Conservation (phyloP, 2,113 vertebrate species). For the Burhinus oedicnemus region DNA sequence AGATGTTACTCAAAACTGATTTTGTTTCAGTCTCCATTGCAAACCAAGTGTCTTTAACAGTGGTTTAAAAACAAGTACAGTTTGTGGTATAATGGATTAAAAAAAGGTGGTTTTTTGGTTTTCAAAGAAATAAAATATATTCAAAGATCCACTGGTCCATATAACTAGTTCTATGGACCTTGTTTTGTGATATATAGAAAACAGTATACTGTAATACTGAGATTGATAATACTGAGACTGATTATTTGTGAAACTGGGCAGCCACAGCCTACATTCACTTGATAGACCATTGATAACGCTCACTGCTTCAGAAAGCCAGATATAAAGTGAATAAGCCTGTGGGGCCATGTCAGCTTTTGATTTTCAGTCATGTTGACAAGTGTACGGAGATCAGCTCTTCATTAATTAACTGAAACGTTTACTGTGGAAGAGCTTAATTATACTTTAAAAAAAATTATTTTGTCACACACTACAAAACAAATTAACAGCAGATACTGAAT, state of each 20-base stretch:
- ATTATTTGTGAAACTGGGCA: not conserved
- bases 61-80: not conserved
- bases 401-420: conserved; percentile 7
- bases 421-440: not conserved
- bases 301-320: not conserved
- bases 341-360: not conserved
- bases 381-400: not conserved
- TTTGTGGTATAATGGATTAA: not conserved
- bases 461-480: not conserved
- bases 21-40: not conserved
- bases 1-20: not conserved
- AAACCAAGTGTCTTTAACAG: not conserved
- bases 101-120: accelerated
- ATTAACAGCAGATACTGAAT: not conserved
- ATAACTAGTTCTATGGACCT: not conserved
- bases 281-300: not conserved
- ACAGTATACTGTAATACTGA: not conserved
- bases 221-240: not conserved
- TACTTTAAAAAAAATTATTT: not conserved
- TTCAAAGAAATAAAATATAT: not conserved
- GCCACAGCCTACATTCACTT: not conserved
- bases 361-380: not conserved
- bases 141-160: not conserved
- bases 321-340: not conserved
- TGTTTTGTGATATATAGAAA: not conserved